These are phyloP conservation scores for Onychostruthus taczanowskii DNA, from an alignment of 2,113 vertebrate genomes.

Conservation along the genomic window DNA sequence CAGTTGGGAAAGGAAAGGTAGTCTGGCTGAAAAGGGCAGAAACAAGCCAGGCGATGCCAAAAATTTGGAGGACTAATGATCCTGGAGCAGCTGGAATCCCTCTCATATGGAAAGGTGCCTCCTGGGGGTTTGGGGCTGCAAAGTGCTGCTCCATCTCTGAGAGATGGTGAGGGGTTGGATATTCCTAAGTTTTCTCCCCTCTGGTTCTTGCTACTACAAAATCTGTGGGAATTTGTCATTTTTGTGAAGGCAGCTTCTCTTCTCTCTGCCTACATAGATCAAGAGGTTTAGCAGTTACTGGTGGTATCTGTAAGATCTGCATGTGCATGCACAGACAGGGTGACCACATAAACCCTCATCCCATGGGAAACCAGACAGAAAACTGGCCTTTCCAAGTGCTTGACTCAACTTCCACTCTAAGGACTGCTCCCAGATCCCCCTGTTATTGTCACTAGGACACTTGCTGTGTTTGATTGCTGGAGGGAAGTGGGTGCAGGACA, in stretches of 20 bases:
- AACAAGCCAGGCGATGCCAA: neutral
- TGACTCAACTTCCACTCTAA: neutral
- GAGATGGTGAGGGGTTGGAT: neutral
- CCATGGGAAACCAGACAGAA: neutral
- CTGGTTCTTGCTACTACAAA: neutral
- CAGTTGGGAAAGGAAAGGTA: neutral
- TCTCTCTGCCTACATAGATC: neutral
- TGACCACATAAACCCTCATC: neutral
- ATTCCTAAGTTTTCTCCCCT: neutral
- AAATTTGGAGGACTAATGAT: neutral
- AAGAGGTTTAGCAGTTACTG: neutral
- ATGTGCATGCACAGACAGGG: neutral
- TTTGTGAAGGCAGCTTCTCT: neutral
- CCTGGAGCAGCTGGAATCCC: neutral
- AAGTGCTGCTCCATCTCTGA: neutral
- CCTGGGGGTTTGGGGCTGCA: neutral
- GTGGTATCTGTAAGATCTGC: fast-evolving
- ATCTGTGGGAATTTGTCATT: neutral
- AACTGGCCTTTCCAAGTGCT: neutral
- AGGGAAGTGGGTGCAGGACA: neutral
- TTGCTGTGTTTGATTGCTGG: neutral
- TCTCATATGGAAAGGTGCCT: neutral
- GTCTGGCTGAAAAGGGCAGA: neutral
- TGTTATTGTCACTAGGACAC: neutral
- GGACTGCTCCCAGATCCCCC: neutral